These are phyloP conservation scores for Zootoca vivipara DNA, from an alignment of 2,113 vertebrate species.

Conservation along the genomic window DNA sequence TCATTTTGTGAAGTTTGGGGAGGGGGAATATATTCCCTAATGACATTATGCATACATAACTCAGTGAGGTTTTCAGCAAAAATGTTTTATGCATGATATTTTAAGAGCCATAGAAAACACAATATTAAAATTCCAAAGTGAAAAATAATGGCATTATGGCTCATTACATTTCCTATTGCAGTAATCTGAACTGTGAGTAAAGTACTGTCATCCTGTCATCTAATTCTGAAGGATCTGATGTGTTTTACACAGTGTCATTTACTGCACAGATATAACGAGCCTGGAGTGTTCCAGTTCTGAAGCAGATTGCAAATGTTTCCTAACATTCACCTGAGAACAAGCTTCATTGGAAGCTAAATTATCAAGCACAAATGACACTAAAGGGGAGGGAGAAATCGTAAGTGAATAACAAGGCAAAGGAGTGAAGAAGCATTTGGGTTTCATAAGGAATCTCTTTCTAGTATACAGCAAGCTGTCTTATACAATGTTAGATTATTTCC, in stretches of 20 bases:
- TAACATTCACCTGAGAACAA: constrained; percentile 45
- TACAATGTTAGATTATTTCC: background rate
- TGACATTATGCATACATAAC: constrained; percentile 59
- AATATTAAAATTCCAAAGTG: constrained; percentile 73
- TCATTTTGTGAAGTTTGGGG: constrained; percentile 48
- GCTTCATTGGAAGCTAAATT: constrained; percentile 30
- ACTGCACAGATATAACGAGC: constrained; percentile 61
- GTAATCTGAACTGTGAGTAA: constrained; percentile 74
- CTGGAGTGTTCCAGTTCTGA: constrained; percentile 45
- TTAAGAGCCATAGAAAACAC: constrained; percentile 70
- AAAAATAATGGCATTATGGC: constrained; percentile 76
- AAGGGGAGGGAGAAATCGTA: background rate
- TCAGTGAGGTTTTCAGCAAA: constrained; percentile 51
- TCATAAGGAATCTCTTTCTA: background rate
- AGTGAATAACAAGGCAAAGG: background rate
- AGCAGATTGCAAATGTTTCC: constrained; percentile 42
- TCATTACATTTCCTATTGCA: constrained; percentile 71
- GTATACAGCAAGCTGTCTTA: background rate
- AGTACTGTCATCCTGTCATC: constrained; percentile 65
- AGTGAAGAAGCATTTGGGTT: background rate
- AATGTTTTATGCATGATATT: constrained; percentile 74
- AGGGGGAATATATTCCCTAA: constrained; percentile 40
- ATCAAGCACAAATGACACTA: constrained; percentile 13
- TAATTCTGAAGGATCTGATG: constrained; percentile 60
- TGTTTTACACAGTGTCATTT: constrained; percentile 63